Evolutionary conservation across 2,888 invertebrate genomes (phyloP).

Genomic region (Brachyptera putata): DNA sequence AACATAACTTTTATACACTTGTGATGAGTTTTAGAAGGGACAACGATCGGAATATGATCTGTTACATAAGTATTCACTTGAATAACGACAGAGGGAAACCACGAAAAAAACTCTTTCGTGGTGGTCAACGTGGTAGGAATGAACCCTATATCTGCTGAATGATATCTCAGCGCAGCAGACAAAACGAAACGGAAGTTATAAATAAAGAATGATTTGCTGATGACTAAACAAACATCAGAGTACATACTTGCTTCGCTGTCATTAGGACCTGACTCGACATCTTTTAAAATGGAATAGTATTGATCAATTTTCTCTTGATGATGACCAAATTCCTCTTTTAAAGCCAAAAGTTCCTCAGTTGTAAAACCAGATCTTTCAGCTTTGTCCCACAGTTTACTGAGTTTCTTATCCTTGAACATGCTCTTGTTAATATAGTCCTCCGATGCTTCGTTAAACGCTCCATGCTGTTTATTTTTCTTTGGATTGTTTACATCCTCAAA

Average conservation of each 20-base stretch:
- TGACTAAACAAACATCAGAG: neutral
- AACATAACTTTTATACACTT: too few relatives aligned
- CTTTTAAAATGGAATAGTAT: conserved; percentile 73
- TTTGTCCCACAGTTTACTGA: conserved; percentile 85
- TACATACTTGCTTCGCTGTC: conserved; percentile 63
- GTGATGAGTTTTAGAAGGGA: too few relatives aligned
- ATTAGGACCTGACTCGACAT: conserved; percentile 57
- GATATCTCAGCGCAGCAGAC: too few relatives aligned
- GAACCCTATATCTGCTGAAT: too few relatives aligned
- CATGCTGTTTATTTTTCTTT: conserved; percentile 54
- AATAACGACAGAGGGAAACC: too few relatives aligned
- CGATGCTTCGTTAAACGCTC: conserved; percentile 48
- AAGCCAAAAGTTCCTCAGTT: conserved; percentile 71
- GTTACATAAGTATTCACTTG: too few relatives aligned
- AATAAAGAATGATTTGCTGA: neutral
- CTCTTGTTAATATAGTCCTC: conserved; percentile 61
- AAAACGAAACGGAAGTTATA: neutral
- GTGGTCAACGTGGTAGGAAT: too few relatives aligned
- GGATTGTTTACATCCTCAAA: conserved; percentile 65
- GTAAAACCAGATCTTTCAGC: conserved; percentile 81
- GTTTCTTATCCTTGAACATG: conserved; percentile 83
- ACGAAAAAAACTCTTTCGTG: too few relatives aligned
- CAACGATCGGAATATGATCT: too few relatives aligned
- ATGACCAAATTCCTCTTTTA: conserved; percentile 85
- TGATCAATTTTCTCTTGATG: conserved; percentile 92